A percentile compares a stretch with the other conserved stretches of the same genome.
Evolutionary conservation across 2,113 vertebrate species (phyloP).

Genomic region (Notiomystis cincta): DNA sequence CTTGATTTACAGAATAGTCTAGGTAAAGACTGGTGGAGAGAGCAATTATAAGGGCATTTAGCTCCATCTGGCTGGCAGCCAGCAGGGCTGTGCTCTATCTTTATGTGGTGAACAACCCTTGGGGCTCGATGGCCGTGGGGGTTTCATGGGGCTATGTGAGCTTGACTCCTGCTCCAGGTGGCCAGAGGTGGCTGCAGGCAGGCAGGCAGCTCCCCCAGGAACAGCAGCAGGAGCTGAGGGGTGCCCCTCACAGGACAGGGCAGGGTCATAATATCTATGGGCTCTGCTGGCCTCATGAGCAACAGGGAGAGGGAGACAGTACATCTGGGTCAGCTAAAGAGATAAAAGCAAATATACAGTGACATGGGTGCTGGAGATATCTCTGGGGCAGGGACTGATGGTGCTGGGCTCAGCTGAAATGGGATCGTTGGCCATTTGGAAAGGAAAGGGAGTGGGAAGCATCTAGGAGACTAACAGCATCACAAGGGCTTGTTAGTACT

Average conservation of each 20-base stretch:
- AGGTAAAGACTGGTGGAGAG: neutral
- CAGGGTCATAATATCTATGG: neutral
- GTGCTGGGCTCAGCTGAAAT: neutral
- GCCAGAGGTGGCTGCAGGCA: neutral
- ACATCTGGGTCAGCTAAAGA: neutral
- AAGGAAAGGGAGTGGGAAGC: neutral
- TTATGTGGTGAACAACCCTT: accelerated
- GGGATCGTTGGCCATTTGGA: neutral
- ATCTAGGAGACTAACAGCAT: neutral
- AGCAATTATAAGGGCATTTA: neutral
- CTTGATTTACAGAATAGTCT: neutral
- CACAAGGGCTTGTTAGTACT: neutral
- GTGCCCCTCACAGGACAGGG: neutral
- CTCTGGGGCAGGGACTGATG: neutral
- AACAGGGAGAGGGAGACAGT: neutral
- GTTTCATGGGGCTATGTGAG: neutral
- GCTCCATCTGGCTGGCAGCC: neutral
- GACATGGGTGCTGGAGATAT: accelerated
- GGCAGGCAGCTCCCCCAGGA: neutral
- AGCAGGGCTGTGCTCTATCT: neutral
- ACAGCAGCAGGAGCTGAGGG: neutral
- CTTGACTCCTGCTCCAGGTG: neutral
- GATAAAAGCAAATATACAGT: neutral
- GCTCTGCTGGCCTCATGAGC: neutral
- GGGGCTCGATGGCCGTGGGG: accelerated